phyloP scores from a whole-genome alignment of 2,888 invertebrate genomes.

The Yponomeuta malinellus region DNA sequence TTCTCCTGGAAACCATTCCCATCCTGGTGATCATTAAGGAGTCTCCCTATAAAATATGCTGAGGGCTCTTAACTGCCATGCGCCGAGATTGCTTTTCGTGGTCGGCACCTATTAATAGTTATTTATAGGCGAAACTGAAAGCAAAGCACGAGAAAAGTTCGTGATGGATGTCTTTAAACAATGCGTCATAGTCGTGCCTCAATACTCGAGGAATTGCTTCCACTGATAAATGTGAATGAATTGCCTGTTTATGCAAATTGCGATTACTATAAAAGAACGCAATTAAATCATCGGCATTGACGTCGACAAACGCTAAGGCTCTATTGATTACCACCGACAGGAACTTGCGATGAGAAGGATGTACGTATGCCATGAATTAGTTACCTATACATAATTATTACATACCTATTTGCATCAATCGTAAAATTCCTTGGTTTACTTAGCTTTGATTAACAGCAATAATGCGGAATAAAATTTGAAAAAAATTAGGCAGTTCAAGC shows the following conservation, averaged over 20 bases:
- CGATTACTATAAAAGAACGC: background rate
- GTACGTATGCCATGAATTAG: background rate
- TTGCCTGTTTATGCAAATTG: conserved; percentile 6
- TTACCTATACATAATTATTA: background rate
- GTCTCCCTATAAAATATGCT: conserved; percentile 67
- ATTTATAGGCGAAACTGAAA: conserved; percentile 63
- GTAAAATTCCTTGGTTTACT: background rate
- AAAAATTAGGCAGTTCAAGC: background rate
- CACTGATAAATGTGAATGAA: conserved; percentile 7
- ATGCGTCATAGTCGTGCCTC: conserved; percentile 49
- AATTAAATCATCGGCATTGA: background rate
- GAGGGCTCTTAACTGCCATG: conserved; percentile 66
- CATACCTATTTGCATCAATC: background rate
- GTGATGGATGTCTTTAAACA: conserved; percentile 43
- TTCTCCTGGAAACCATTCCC: conserved; percentile 34
- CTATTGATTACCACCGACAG: background rate
- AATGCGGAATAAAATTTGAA: background rate
- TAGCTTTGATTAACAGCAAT: background rate
- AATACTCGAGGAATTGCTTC: conserved; percentile 23
- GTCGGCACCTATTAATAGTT: conserved; percentile 65
- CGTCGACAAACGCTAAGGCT: background rate
- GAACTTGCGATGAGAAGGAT: background rate
- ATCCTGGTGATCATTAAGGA: conserved; percentile 51
- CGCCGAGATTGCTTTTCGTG: conserved; percentile 69
- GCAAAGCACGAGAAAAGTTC: conserved; percentile 41